phyloP scores from a whole-genome alignment of 1,140 invertebrate species.

The Hormaphis cornu region DNA sequence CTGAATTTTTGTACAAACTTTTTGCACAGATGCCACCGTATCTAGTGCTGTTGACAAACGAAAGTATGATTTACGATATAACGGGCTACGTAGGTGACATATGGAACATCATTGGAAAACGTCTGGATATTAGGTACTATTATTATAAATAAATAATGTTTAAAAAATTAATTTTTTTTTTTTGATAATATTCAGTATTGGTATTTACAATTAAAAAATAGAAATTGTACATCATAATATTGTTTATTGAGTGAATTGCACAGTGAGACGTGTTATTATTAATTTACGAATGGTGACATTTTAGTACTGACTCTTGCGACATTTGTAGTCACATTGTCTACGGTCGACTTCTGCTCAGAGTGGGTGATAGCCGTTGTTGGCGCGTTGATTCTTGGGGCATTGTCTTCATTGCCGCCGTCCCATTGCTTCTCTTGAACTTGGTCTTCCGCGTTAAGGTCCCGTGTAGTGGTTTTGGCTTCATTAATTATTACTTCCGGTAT shows the following conservation, averaged over 20 bases:
- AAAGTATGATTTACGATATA: neutral
- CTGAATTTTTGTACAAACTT: neutral
- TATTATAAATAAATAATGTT: neutral
- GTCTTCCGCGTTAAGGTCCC: neutral
- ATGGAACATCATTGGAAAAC: conserved; percentile 19
- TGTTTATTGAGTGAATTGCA: no score
- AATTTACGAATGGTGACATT: neutral
- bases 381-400: neutral
- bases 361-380: neutral
- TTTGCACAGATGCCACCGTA: conserved; percentile 14
- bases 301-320: neutral
- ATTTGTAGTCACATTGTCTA: neutral
- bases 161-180: neutral
- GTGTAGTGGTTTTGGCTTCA: neutral
- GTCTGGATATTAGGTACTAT: neutral
- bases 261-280: neutral
- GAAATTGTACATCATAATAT: neutral
- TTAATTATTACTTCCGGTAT: no score
- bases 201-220: neutral
- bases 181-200: neutral
- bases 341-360: neutral
- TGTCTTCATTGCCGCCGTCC: neutral
- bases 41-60: neutral
- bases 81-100: conserved; percentile 22
- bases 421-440: neutral